Evolutionary conservation across 2,888 invertebrate species (phyloP), one percentile per base, ranked within the genome.

Genomic region (Amblyjoppa fuscipennis): DNA sequence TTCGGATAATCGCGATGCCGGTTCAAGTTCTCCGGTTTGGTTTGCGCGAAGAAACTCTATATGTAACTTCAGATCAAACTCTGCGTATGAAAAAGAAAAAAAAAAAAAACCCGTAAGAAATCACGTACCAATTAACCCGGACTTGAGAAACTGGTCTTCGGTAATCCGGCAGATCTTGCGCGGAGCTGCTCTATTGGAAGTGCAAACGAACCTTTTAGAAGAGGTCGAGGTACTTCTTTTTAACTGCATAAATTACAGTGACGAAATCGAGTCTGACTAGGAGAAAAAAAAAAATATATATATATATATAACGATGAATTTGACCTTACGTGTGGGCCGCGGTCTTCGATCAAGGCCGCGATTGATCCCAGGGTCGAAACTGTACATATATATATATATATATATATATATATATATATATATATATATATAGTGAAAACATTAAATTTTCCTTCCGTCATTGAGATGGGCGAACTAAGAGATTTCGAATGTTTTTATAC

Each of bases 141-240:
- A 75, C 81, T 75, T 53, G 75, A 59, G 68, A 75, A 81, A 81
- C 81, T 75, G 81, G 81, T 81, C 59, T 81, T 68, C 49, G 45
- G 56, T 45, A 68, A 81, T 81, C 20, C 31, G 34, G 53, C 38
- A 20, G 28, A 38, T 68, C 51, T 56, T 31, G 25, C 69, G 45
- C 7, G 34, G 16, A 49, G 49, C 69, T 9, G 31, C 69, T 61
- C n/a, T 45, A 49, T 53, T 41, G 66, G 38, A 34, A 69, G 81
- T 74, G 81, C 38, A 68, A 81, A 75, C 59, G 69, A 75, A 69
- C 41, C 69, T 34, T 81, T 81, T 68, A 41, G 66, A 74, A 66
- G 73, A 51, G 66, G 45, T 73, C 68, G 66, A n/a, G 66, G 66
- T 31, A 69, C 69, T 59, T 45, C 45, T 49, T 25, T 34, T 28